Evolutionary conservation across 2,888 invertebrate species (phyloP), one percentile per base, ranked within the genome.

Genomic region (Monoplex corrugatus): DNA sequence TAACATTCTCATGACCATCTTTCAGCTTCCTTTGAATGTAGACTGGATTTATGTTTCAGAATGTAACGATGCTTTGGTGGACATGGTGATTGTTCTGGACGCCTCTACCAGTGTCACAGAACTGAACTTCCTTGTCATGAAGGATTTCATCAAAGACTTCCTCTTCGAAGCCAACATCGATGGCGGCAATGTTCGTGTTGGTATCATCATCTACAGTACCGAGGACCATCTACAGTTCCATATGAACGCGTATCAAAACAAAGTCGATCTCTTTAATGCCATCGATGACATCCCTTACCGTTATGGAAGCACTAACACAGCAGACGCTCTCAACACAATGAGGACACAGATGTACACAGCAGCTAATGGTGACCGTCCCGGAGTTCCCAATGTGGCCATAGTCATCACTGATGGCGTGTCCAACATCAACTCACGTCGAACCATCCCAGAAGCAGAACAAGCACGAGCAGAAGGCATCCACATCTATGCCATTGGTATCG

Each of bases 11-110:
- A n/a, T n/a, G n/a, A n/a, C n/a, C n/a, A n/a, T n/a, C n/a, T n/a
- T n/a, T n/a, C n/a, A n/a, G n/a, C n/a, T n/a, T n/a, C n/a, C n/a
- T n/a, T n/a, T n/a, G n/a, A n/a, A n/a, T n/a, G n/a, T n/a, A n/a
- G n/a, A n/a, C n/a, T n/a, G n/a, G n/a, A n/a, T n/a, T 28, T 57
- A 23, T 57, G 35, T 44, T 38, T n/a, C 89, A 91, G 92, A 87
- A 63, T 92, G 92, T 89, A 35, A 85, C 45, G 89, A 87, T 40
- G 87, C 91, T 16, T 75, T 90, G 1, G 91, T 93, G 10, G 94
- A 94, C 86, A 90, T 94, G 35, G 92, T 94, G 10, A 92, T 94
- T 87, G 92, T 93, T 0, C 89, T 94, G 75, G 94, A 94, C 87
- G 90, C 92, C 13, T 94, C 94, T 16, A 94, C 94, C 40, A 93